Base-by-base conservation (phyloP, 2,888 invertebrate genomes). In the Callimorpha dominula region DNA sequence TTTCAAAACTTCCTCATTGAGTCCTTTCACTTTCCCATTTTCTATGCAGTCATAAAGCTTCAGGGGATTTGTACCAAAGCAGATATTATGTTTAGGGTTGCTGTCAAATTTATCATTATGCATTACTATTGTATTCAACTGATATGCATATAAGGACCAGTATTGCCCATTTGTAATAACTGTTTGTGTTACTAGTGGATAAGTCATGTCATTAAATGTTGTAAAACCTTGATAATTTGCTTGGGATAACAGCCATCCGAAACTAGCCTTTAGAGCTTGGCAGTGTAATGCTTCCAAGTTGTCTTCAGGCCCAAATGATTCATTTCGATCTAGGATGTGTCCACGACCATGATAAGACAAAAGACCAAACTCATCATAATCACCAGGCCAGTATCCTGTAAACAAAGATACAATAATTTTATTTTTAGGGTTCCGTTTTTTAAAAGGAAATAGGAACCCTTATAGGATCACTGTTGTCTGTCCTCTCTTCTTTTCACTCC, bases 121-220 rank as follows among this genome's bases (percentile, higher is more conserved):
- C 82, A 98, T 91, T 17, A 96, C 87, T 54, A 97, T 96, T 0
- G 99, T 99, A 90, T 99, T 99, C 73, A 99, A 92, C 91, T 99
- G 99, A 89, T 99, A 99, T 17, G 97, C 96, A 88, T 97, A 98
- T 81, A 99, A 97, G 0, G 98, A 97, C 97, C 98, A 99, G 6
- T 96, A 89, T 80, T 97, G 97, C 0, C 99, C 99, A 93, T 99
- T 98, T 0, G 99, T 98, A 60, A 99, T 96, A 17, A 99, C 95
- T 20, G 98, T 97, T 96, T 99, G 99, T 6, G 98, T 98, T 0
- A 97, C 97, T 72, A 99, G 91, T 0, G 99, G 99, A 90, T 99
- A 99, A 0, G 98, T 98, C 31, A 99, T 85, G 81, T 99, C 99
- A 83, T 98, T 98, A 89, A 96, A 98, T 20, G 98, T 98, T 54